A percentile compares a stretch with the other conserved stretches of the same genome.
Evolutionary conservation across 2,888 invertebrate genomes (phyloP).

Genomic region (Hydroisotoma schaefferi): DNA sequence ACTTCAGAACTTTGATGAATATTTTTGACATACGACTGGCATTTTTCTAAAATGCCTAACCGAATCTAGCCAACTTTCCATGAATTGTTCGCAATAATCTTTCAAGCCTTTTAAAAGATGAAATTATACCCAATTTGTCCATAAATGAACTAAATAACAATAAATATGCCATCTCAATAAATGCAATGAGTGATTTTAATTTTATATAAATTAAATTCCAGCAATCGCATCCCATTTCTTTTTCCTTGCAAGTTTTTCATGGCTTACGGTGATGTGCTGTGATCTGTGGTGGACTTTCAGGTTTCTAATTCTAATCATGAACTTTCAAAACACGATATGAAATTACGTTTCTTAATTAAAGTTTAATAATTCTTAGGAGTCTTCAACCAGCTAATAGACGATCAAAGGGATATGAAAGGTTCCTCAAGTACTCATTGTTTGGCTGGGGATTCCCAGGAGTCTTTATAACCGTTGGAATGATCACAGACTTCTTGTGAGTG

Average conservation of each 20-base stretch:
- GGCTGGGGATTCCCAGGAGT: constrained; percentile 36
- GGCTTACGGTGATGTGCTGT: constrained; percentile 37
- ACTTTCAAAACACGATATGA: background rate
- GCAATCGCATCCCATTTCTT: constrained; percentile 35
- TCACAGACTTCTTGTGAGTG: constrained; percentile 31
- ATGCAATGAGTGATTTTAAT: background rate
- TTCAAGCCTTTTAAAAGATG: too few relatives aligned
- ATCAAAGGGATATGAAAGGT: constrained; percentile 36
- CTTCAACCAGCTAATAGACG: constrained; percentile 35
- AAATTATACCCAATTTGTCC: too few relatives aligned
- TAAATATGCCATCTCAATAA: background rate
- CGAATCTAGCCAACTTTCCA: too few relatives aligned
- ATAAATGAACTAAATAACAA: too few relatives aligned
- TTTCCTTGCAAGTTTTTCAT: constrained; percentile 34
- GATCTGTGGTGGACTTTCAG: constrained; percentile 39
- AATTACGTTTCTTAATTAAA: background rate
- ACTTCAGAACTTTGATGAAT: too few relatives aligned
- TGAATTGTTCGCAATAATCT: too few relatives aligned
- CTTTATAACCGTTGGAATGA: constrained; percentile 18
- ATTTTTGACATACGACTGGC: too few relatives aligned
- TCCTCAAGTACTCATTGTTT: constrained; percentile 32
- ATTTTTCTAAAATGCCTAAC: too few relatives aligned
- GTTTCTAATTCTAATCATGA: constrained; percentile 9
- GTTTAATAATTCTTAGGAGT: constrained; percentile 20
- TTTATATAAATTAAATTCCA: constrained; percentile 1